phyloP scores from a whole-genome alignment of 2,797 vertebrate genomes.

The Salmo trutta region DNA sequence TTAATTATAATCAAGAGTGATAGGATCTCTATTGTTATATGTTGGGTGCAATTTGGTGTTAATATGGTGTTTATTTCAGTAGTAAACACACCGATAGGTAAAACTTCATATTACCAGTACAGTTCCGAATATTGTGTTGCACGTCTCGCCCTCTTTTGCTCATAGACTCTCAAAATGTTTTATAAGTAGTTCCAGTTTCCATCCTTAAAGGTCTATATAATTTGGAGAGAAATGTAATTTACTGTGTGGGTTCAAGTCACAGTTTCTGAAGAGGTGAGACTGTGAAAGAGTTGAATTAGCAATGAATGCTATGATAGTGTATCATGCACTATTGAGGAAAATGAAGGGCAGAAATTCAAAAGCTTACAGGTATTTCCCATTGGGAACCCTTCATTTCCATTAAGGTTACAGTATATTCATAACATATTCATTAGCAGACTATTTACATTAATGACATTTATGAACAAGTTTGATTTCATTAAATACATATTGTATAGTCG shows the following conservation, averaged over 20 bases:
- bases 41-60: no score
- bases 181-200: not conserved
- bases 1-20: no score
- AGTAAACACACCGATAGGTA: no score
- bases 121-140: no score
- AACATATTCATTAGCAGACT: not conserved
- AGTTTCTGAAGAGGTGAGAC: not conserved
- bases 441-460: not conserved
- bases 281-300: not conserved
- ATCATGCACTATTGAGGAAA: not conserved
- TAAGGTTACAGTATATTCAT: not conserved
- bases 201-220: not conserved
- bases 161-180: not conserved
- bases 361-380: not conserved
- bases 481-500: not conserved
- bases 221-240: not conserved
- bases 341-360: not conserved
- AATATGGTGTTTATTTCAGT: no score
- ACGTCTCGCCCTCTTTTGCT: no score
- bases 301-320: not conserved
- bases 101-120: no score
- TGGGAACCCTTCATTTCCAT: not conserved
- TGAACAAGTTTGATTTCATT: not conserved
- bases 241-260: not conserved
- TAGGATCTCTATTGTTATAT: no score